A percentile compares a stretch with the other conserved stretches of the same genome.
phyloP scores from a whole-genome alignment of 2,888 invertebrate genomes.

The Drosophila helvetica region DNA sequence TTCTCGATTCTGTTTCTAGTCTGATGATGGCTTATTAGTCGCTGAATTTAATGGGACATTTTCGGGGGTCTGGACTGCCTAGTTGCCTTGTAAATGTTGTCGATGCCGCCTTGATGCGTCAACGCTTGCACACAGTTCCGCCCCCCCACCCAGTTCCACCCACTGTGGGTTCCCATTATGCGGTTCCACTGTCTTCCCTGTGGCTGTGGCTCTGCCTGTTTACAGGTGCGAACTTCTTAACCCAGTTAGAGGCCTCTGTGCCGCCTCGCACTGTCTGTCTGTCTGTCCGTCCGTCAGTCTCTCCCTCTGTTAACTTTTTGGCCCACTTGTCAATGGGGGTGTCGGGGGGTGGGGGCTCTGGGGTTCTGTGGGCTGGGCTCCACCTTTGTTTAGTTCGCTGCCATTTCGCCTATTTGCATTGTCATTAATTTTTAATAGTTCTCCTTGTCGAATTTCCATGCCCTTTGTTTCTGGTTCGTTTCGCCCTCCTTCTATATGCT shows the following conservation, averaged over 20 bases:
- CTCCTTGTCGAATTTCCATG: slow-evolving; percentile 35
- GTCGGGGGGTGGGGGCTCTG: slow-evolving; percentile 4
- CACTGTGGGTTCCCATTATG: slow-evolving; percentile 17
- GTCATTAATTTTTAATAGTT: slow-evolving; percentile 72
- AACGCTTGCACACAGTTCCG: slow-evolving; percentile 17
- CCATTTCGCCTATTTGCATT: slow-evolving; percentile 60
- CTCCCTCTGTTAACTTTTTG: slow-evolving; percentile 41
- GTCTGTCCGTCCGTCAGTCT: slow-evolving; percentile 2
- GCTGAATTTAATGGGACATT: slow-evolving; percentile 66
- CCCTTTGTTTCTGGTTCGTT: slow-evolving; percentile 36
- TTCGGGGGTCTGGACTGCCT: slow-evolving; percentile 10
- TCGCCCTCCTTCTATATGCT: not conserved
- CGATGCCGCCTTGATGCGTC: slow-evolving; percentile 36
- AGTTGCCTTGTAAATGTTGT: slow-evolving; percentile 53
- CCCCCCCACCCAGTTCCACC: too few relatives aligned
- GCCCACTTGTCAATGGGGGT: slow-evolving; percentile 63
- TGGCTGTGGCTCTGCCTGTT: slow-evolving; percentile 31
- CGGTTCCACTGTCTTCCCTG: slow-evolving; percentile 30
- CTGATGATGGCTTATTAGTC: slow-evolving; percentile 65
- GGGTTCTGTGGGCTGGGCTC: not conserved
- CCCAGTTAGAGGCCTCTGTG: slow-evolving; percentile 56
- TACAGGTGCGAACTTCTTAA: slow-evolving; percentile 65
- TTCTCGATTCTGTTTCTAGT: slow-evolving; percentile 33
- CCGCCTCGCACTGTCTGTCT: slow-evolving; percentile 18
- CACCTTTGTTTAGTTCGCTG: slow-evolving; percentile 66